Conservation (phyloP, 2,888 invertebrate genomes). For the Melanargia galathea region DNA sequence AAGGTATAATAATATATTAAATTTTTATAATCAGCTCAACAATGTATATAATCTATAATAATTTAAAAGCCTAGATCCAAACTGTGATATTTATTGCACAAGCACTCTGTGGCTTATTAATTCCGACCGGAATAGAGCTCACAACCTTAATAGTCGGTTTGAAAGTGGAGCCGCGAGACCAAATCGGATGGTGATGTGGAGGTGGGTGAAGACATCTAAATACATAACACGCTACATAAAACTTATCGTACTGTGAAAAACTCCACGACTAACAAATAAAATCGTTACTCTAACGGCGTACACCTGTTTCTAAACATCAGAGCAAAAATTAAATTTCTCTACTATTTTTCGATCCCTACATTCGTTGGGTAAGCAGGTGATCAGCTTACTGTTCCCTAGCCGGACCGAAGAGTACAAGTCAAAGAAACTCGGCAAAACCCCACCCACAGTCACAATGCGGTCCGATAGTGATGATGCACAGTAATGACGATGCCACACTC, state of each 20-base stretch:
- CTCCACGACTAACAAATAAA: slow-evolving; percentile 50
- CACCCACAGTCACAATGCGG: slow-evolving; percentile 57
- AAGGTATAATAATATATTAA: slow-evolving; percentile 84
- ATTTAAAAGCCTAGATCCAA: slow-evolving; percentile 84
- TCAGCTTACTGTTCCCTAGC: slow-evolving; percentile 51
- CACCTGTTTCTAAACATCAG: slow-evolving; percentile 7
- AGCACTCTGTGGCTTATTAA: slow-evolving; percentile 82
- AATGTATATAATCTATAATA: slow-evolving; percentile 85
- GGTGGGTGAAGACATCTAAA: slow-evolving; percentile 58
- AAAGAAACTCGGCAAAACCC: slow-evolving; percentile 51
- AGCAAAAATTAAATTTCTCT: slow-evolving; percentile 12
- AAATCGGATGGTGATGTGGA: slow-evolving; percentile 52
- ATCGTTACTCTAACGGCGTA: slow-evolving; percentile 22
- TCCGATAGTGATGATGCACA: slow-evolving; percentile 47
- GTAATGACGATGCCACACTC: slow-evolving; percentile 64
- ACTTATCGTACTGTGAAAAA: slow-evolving; percentile 58
- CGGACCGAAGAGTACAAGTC: slow-evolving; percentile 45
- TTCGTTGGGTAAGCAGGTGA: slow-evolving; percentile 51
- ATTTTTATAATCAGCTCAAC: slow-evolving; percentile 84
- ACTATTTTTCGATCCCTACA: slow-evolving; percentile 44
- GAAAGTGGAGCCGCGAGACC: slow-evolving; percentile 68
- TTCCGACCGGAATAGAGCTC: slow-evolving; percentile 81
- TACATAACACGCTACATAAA: slow-evolving; percentile 58
- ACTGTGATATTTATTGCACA: slow-evolving; percentile 84
- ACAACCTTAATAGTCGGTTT: slow-evolving; percentile 79